These are phyloP conservation scores for Phalangium opilio DNA, from an alignment of 2,888 invertebrate species.

Conservation along the genomic window DNA sequence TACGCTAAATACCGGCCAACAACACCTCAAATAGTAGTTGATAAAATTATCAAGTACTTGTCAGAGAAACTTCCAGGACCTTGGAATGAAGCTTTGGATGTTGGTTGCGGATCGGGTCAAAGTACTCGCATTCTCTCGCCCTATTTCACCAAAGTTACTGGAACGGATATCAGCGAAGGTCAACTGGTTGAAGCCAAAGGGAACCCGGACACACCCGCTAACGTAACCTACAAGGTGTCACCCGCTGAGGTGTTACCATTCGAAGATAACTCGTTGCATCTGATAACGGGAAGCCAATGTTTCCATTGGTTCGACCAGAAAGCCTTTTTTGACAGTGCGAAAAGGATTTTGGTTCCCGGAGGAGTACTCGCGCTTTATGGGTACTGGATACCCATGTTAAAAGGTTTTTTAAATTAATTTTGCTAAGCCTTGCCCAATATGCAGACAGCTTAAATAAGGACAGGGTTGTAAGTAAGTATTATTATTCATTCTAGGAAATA, in stretches of 20 bases:
- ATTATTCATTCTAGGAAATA: too few species aligned
- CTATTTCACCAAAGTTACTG: conserved; percentile 33
- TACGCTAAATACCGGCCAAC: conserved; percentile 1
- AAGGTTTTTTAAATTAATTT: too few species aligned
- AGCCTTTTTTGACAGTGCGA: conserved; percentile 1
- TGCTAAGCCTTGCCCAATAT: too few species aligned
- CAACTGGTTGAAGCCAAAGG: conserved; percentile 24
- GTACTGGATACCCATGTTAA: too few species aligned
- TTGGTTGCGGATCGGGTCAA: conserved; percentile 38
- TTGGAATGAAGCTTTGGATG: conserved; percentile 31
- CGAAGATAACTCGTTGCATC: conserved; percentile 1
- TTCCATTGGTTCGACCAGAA: conserved; percentile 4
- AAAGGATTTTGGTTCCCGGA: conserved; percentile 1
- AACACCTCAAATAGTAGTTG: not conserved
- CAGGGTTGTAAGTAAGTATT: too few species aligned
- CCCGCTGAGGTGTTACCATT: conserved; percentile 1
- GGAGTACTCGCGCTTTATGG: conserved; percentile 3
- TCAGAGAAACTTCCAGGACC: not conserved
- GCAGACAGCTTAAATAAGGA: too few species aligned
- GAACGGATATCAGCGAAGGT: conserved; percentile 32
- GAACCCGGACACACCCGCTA: too few species aligned
- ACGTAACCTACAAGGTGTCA: not conserved
- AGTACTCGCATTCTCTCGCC: conserved; percentile 31
- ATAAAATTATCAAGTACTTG: not conserved
- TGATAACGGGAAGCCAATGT: conserved; percentile 1